Base-by-base conservation (phyloP, 2,888 invertebrate species). In the Diabrotica balteata region DNA sequence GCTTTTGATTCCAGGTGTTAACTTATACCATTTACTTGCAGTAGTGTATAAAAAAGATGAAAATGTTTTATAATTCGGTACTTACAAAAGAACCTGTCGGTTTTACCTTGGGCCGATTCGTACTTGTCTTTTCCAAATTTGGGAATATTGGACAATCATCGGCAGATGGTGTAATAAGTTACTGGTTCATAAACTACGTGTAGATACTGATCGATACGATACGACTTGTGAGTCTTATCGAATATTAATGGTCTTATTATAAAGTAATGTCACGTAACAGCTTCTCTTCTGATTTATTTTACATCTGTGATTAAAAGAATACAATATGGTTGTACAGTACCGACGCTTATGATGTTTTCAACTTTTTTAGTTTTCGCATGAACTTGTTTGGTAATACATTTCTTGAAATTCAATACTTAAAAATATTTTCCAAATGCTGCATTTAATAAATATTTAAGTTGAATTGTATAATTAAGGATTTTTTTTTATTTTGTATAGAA, bases 61-160 rank as follows among this genome's bases (percentile, higher is more conserved):
- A 63, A 57, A 50, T 57, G 51, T 63, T 43, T 51, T 43, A 46
- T 45, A 17, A 49, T 49, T 59, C 49, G 59, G 59, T 59, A 8
- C 3, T 2, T 22, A 52, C 10, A 52, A 51, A 4, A 46, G 10
- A 60, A 60, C 11, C 43, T 10, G 32, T 59, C 9, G 10, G 45
- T 53, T 61, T 61, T 42, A 53, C 61, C 61, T 61, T 61, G 61
- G 32, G 53, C 61, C 53, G 45, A 61, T 45, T 60, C 17, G 17
- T 11, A 61, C 53, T 17, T 10, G 61, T 47, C 32, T 51, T 57
- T 42, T 57, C 63, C 57, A 50, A 57, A 57, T 63, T 63, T 50
- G 57, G 57, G 51, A 43, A 22, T 57, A 60, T 57, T 51, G 22
- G 43, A 63, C 55, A 52, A 61, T 45, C 45, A 61, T 61, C 52